A percentile compares a stretch with the other conserved stretches of the same genome.
These are phyloP conservation scores for Lepidostoma basale DNA, from an alignment of 1,140 invertebrate species.

Conservation along the genomic window DNA sequence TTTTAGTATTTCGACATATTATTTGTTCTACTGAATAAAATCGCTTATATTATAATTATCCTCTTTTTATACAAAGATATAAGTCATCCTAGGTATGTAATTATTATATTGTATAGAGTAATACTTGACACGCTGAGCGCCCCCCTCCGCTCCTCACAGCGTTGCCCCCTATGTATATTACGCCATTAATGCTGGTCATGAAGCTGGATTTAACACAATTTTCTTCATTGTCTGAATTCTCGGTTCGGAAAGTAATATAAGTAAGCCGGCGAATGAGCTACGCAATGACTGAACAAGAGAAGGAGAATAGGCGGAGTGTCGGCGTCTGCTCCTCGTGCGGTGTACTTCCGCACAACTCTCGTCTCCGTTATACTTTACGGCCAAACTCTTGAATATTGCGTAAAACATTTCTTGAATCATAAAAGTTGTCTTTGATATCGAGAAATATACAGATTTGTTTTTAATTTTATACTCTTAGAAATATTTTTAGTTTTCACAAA, in stretches of 20 bases:
- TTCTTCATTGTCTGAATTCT: neutral
- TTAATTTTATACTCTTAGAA: slow-evolving; percentile 16
- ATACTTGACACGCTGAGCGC: neutral
- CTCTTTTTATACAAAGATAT: slow-evolving; percentile 24
- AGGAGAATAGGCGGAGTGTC: neutral
- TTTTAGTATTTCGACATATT: neutral
- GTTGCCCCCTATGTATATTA: neutral
- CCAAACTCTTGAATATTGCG: too few relatives aligned
- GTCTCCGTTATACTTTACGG: too few relatives aligned
- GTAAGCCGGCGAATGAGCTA: too few relatives aligned
- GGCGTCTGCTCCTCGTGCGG: neutral
- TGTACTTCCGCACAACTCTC: too few relatives aligned
- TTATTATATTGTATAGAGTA: slow-evolving; percentile 28
- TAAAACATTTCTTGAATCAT: neutral
- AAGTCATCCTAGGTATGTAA: slow-evolving; percentile 25
- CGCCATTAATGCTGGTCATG: slow-evolving; percentile 23
- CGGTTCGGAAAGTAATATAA: neutral
- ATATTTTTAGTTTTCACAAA: slow-evolving; percentile 21
- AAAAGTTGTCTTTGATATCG: neutral
- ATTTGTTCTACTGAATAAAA: neutral
- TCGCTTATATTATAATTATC: slow-evolving; percentile 4
- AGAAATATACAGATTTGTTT: slow-evolving; percentile 7
- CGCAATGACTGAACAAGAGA: slow-evolving; percentile 6
- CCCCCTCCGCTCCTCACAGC: slow-evolving; percentile 11
- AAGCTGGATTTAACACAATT: neutral